Conservation (phyloP, 2,797 vertebrate genomes). For the Limnodromus scolopaceus region DNA sequence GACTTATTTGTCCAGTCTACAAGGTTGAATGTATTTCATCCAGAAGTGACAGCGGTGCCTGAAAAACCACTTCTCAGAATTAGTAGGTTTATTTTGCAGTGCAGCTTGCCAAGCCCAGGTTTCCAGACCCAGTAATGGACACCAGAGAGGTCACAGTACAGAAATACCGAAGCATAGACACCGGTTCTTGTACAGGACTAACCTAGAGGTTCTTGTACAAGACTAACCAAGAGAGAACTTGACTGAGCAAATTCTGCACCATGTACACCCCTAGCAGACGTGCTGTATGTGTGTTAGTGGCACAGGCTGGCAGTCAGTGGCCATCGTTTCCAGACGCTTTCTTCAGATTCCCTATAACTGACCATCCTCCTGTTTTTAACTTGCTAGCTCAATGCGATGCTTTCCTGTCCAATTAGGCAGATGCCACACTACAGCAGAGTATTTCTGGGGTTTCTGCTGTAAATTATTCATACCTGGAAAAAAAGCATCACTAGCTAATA, state of each 20-base stretch:
- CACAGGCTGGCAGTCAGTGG: not conserved
- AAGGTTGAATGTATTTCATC: not conserved
- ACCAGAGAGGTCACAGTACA: not conserved
- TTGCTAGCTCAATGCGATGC: not conserved
- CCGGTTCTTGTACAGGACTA: not conserved
- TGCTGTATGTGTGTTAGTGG: not conserved
- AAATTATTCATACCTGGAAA: not conserved
- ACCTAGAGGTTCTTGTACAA: not conserved
- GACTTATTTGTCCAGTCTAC: not conserved
- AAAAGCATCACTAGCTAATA: not conserved
- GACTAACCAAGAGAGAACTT: not conserved
- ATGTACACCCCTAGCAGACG: too few species aligned
- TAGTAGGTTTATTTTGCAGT: not conserved
- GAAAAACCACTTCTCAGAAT: constrained; percentile 42
- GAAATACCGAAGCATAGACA: not conserved
- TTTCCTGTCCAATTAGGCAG: not conserved
- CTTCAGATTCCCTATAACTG: not conserved
- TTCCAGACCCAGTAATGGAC: not conserved
- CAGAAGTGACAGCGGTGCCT: not conserved
- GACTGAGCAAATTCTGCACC: not conserved
- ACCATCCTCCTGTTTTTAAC: not conserved
- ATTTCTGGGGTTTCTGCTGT: constrained; percentile 20
- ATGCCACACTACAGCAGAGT: not conserved
- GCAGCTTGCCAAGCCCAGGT: not conserved
- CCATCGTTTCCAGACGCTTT: not conserved